These are phyloP conservation scores for Morphnarchus princeps DNA, from an alignment of 2,113 vertebrate genomes.

Conservation along the genomic window DNA sequence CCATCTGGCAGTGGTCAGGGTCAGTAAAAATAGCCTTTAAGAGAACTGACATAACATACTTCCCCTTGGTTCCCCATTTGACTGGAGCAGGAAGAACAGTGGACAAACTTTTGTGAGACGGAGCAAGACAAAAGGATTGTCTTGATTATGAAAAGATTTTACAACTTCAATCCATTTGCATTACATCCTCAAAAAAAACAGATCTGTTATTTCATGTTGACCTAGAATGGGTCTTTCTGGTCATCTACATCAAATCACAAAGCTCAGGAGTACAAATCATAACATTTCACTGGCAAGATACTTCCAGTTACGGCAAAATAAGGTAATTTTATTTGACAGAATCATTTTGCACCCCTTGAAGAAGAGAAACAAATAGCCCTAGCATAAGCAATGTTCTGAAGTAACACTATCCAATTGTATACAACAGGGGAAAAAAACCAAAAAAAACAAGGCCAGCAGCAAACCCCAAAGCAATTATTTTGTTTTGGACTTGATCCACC, in stretches of 20 bases:
- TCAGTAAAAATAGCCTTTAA: background rate
- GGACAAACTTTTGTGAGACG: background rate
- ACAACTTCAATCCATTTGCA: background rate
- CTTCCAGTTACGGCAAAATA: background rate
- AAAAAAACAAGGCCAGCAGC: background rate
- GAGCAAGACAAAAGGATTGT: background rate
- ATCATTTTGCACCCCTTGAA: background rate
- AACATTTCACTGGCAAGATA: background rate
- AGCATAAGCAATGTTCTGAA: background rate
- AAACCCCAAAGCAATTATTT: conserved; percentile 1
- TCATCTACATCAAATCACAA: background rate
- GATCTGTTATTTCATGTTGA: background rate
- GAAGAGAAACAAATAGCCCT: background rate
- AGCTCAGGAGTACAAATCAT: background rate
- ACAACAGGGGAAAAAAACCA: background rate
- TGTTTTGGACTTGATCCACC: background rate
- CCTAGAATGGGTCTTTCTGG: background rate
- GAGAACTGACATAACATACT: background rate
- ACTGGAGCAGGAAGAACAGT: background rate
- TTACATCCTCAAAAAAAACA: background rate
- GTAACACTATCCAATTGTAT: background rate
- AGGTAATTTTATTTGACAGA: background rate
- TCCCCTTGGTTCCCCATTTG: background rate
- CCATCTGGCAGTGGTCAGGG: background rate
- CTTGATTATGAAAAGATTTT: background rate